These are phyloP conservation scores for Neuroscelio doddi DNA, from an alignment of 2,888 invertebrate genomes.

Conservation along the genomic window DNA sequence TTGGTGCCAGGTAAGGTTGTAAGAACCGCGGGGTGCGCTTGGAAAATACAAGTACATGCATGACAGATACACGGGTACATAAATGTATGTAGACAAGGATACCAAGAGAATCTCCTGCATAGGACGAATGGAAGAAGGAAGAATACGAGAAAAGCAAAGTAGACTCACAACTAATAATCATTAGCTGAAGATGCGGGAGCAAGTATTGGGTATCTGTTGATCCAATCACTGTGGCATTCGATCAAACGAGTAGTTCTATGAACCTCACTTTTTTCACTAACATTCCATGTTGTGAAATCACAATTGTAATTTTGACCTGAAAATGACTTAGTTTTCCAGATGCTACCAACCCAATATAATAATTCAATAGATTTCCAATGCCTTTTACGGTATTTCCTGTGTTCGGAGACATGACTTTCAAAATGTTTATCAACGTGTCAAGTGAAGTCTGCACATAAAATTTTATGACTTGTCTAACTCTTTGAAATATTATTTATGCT, in stretches of 20 bases:
- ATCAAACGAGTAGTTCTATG: conserved; percentile 51
- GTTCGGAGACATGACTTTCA: too few species aligned
- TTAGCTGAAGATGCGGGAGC: conserved; percentile 63
- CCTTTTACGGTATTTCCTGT: too few species aligned
- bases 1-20: conserved; percentile 50
- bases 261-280: conserved; percentile 39
- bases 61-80: conserved; percentile 42
- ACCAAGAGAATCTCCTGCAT: conserved; percentile 30
- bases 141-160: conserved; percentile 50
- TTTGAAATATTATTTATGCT: too few species aligned
- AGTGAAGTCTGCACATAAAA: too few species aligned
- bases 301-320: conserved; percentile 45
- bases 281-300: conserved; percentile 25
- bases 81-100: conserved; percentile 25
- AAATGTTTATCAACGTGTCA: too few species aligned
- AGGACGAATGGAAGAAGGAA: conserved; percentile 42
- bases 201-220: conserved; percentile 64
- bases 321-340: too few species aligned
- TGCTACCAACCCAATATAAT: too few species aligned
- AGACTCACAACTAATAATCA: conserved; percentile 62
- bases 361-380: too few species aligned
- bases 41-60: conserved; percentile 49
- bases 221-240: conserved; percentile 63
- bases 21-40: conserved; percentile 50
- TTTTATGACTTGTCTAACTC: too few species aligned